These are phyloP conservation scores for Pogonus chalceus DNA, from an alignment of 1,140 invertebrate species.

Conservation along the genomic window DNA sequence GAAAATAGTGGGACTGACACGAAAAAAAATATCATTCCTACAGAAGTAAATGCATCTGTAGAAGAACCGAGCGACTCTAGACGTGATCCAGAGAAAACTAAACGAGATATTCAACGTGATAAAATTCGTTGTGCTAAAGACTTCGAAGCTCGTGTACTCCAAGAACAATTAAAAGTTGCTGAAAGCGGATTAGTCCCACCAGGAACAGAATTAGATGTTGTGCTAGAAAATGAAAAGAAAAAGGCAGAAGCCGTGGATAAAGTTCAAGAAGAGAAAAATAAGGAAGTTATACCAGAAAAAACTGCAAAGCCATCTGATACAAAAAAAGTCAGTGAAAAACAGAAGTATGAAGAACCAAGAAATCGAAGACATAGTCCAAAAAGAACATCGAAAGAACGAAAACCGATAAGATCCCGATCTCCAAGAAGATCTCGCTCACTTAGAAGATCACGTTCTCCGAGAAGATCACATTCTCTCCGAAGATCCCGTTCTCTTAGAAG, in stretches of 20 bases:
- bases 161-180: conserved; percentile 25
- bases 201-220: conserved; percentile 32
- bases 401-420: no score
- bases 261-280: neutral
- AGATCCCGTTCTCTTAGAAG: neutral
- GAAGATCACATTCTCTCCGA: no score
- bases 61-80: conserved; percentile 17
- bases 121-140: conserved; percentile 31
- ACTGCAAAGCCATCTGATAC: neutral
- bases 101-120: conserved; percentile 29
- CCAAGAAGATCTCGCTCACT: no score
- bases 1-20: neutral
- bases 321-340: neutral
- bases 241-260: neutral
- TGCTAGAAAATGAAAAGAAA: neutral
- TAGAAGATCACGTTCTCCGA: no score
- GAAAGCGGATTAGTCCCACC: conserved; percentile 34
- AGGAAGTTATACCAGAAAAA: neutral
- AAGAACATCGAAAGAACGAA: neutral
- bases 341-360: neutral
- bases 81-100: conserved; percentile 32
- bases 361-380: neutral
- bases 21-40: neutral
- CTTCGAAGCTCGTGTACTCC: conserved; percentile 26
- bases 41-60: conserved; percentile 8